phyloP scores from a whole-genome alignment of 2,113 vertebrate species.

The Toxotes jaculatrix region DNA sequence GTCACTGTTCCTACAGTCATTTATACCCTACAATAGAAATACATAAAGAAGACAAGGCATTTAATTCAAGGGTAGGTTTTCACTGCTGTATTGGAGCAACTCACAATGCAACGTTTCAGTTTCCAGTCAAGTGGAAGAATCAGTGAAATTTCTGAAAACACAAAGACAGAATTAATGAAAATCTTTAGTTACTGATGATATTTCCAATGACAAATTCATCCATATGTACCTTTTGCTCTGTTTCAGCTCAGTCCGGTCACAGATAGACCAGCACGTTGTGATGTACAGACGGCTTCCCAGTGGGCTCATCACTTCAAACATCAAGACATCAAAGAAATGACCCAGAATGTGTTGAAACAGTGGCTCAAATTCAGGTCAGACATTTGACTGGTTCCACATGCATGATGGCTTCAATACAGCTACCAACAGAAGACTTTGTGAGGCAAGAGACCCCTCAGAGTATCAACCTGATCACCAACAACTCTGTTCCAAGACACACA shows the following conservation, averaged over 20 bases:
- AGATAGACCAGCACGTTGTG: slow-evolving; percentile 2
- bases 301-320: slow-evolving; percentile 15
- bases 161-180: background rate
- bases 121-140: background rate
- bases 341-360: slow-evolving; percentile 9
- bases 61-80: background rate
- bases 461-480: too few species aligned
- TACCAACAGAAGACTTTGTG: background rate
- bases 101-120: background rate
- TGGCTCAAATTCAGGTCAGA: background rate
- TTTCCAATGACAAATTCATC: background rate
- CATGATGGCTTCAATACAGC: background rate
- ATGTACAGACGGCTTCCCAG: slow-evolving; percentile 3
- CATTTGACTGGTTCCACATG: background rate
- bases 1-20: background rate
- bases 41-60: background rate
- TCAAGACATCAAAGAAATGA: background rate
- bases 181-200: background rate
- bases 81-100: background rate
- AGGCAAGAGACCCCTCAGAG: too few species aligned
- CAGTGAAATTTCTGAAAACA: background rate
- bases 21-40: background rate
- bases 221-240: background rate
- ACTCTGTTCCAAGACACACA: too few species aligned
- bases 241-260: background rate